A percentile compares a stretch with the other conserved stretches of the same genome.
Evolutionary conservation across 2,888 invertebrate genomes (phyloP).

Genomic region (Drosophila parthenogenetica): DNA sequence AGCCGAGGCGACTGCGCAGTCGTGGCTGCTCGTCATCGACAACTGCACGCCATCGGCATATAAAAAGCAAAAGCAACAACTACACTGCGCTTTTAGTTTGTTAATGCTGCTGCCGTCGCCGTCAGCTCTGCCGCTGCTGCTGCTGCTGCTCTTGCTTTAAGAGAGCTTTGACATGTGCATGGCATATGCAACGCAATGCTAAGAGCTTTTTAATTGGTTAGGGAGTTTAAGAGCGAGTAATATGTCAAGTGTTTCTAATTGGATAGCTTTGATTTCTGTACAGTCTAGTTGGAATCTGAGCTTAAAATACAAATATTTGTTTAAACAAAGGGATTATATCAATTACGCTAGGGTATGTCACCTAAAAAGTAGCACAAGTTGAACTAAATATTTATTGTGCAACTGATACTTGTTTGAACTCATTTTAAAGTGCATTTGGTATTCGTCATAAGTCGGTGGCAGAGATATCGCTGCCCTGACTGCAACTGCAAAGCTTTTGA

Average conservation of each 20-base stretch:
- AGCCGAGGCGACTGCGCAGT: slow-evolving; percentile 60
- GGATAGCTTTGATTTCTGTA: neutral
- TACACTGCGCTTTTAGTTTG: slow-evolving; percentile 37
- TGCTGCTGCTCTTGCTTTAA: slow-evolving; percentile 35
- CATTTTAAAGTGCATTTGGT: slow-evolving; percentile 37
- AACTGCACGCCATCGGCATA: slow-evolving; percentile 75
- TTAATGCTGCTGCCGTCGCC: slow-evolving; percentile 6
- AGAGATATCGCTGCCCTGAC: slow-evolving; percentile 12
- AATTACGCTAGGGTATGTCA: neutral
- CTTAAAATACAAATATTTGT: slow-evolving; percentile 10
- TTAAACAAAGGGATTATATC: neutral
- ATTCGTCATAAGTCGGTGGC: slow-evolving; percentile 30
- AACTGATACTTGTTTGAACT: slow-evolving; percentile 2
- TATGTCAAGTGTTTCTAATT: no score
- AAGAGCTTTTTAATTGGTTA: neutral
- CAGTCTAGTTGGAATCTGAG: neutral
- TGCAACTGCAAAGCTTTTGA: slow-evolving; percentile 36
- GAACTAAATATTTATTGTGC: slow-evolving; percentile 19
- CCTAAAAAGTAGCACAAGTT: neutral
- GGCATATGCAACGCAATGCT: slow-evolving; percentile 8
- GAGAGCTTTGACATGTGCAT: slow-evolving; percentile 26
- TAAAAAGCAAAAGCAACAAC: slow-evolving; percentile 45
- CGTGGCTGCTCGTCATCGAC: slow-evolving; percentile 64
- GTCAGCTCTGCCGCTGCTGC: neutral
- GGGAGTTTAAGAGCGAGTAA: neutral